A percentile compares a stretch with the other conserved stretches of the same genome.
phyloP scores from a whole-genome alignment of 2,113 vertebrate genomes.

The Donacobius atricapilla region DNA sequence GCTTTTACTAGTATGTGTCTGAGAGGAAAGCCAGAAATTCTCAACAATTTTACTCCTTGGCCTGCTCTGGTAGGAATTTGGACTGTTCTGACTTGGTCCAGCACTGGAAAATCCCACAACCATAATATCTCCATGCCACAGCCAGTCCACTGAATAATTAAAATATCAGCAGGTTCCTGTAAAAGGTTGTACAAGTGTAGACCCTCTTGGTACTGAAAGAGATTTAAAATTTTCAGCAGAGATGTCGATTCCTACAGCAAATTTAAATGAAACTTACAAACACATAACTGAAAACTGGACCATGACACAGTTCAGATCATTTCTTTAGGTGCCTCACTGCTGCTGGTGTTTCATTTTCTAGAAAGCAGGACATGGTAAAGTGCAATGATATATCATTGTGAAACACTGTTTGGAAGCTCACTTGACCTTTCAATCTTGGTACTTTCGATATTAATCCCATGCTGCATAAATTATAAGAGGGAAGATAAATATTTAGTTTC shows the following conservation, averaged over 20 bases:
- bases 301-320: neutral
- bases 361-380: neutral
- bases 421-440: slow-evolving; percentile 47
- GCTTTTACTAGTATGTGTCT: neutral
- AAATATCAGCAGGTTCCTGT: neutral
- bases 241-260: neutral
- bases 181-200: neutral
- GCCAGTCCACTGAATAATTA: neutral
- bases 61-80: neutral
- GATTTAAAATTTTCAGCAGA: neutral
- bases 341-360: neutral
- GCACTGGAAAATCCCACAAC: neutral
- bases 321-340: neutral
- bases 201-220: neutral
- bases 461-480: slow-evolving; percentile 50
- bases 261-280: neutral
- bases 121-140: neutral
- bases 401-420: slow-evolving; percentile 38
- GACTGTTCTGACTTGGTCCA: neutral
- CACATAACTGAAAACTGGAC: neutral
- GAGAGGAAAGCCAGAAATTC: neutral
- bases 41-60: neutral
- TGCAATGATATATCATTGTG: slow-evolving; percentile 19
- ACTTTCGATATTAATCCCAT: slow-evolving; percentile 58
- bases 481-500: slow-evolving; percentile 67